Evolutionary conservation across 2,888 invertebrate genomes (phyloP).

Genomic region (Meiosimyza decipiens): DNA sequence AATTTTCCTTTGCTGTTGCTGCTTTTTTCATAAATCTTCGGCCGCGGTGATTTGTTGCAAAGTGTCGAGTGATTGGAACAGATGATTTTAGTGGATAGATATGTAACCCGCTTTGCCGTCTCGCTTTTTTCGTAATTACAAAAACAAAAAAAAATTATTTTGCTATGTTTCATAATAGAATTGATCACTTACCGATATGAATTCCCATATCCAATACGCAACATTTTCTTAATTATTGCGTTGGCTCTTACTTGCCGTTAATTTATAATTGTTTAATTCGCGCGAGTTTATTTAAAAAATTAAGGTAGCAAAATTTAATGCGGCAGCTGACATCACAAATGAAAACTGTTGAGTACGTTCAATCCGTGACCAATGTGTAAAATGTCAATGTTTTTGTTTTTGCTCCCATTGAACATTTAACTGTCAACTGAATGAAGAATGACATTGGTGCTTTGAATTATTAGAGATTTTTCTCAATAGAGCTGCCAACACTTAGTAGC

Average conservation of each 20-base stretch:
- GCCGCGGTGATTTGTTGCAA: slow-evolving; percentile 46
- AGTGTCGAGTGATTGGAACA: slow-evolving; percentile 61
- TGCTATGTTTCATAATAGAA: slow-evolving; percentile 32
- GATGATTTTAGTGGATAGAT: slow-evolving; percentile 57
- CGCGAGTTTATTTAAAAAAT: background rate
- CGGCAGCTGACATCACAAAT: slow-evolving; percentile 1
- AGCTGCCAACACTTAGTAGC: no score
- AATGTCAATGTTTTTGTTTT: background rate
- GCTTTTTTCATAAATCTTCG: slow-evolving; percentile 22
- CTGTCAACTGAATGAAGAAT: no score
- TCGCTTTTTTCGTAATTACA: slow-evolving; percentile 37
- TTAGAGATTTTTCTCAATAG: no score
- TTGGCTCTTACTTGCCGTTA: background rate
- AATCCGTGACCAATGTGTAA: background rate
- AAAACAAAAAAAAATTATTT: slow-evolving; percentile 21
- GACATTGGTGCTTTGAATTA: no score
- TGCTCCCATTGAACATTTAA: no score
- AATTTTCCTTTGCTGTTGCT: slow-evolving; percentile 35
- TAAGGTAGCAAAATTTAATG: background rate
- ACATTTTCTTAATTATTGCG: slow-evolving; percentile 45
- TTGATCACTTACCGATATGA: slow-evolving; percentile 51
- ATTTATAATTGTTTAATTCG: no score
- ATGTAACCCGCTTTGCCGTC: slow-evolving; percentile 48
- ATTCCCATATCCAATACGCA: slow-evolving; percentile 51
- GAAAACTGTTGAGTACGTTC: background rate